These are phyloP conservation scores for Bathynomus jamesi DNA, from an alignment of 1,140 invertebrate genomes.

Conservation along the genomic window DNA sequence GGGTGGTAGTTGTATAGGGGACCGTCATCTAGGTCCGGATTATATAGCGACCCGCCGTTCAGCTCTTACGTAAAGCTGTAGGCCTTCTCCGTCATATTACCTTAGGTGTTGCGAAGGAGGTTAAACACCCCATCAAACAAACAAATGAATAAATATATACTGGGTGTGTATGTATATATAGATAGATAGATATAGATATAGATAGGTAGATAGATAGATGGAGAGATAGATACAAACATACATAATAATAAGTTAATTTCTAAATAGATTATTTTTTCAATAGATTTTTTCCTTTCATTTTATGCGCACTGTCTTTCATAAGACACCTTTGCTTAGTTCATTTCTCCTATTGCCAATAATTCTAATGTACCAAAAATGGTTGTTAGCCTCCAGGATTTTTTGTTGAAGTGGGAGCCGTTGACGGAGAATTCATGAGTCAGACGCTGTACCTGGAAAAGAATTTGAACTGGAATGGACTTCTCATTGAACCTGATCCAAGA, in stretches of 20 bases:
- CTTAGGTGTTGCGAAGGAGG: no score
- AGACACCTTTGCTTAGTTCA: no score
- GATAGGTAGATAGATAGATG: background rate
- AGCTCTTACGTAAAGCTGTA: no score
- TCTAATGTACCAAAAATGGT: background rate
- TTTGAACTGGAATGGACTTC: conserved; percentile 35
- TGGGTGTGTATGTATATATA: no score
- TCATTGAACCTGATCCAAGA: conserved; percentile 37
- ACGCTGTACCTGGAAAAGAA: conserved; percentile 35
- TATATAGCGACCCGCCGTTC: no score
- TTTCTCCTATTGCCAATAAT: background rate
- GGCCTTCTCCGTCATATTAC: no score
- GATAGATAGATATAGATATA: no score
- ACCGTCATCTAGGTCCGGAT: no score
- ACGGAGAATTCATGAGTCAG: conserved; percentile 36
- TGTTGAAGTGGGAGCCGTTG: conserved; percentile 37
- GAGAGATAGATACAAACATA: background rate
- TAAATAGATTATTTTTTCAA: background rate
- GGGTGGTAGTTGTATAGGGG: background rate
- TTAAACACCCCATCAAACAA: no score
- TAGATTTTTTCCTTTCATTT: background rate
- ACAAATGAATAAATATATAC: no score
- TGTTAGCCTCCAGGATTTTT: conserved; percentile 31
- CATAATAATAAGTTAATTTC: background rate
- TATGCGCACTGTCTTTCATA: background rate